Conservation (phyloP, 2,113 vertebrate species). For the Helogale parvula region DNA sequence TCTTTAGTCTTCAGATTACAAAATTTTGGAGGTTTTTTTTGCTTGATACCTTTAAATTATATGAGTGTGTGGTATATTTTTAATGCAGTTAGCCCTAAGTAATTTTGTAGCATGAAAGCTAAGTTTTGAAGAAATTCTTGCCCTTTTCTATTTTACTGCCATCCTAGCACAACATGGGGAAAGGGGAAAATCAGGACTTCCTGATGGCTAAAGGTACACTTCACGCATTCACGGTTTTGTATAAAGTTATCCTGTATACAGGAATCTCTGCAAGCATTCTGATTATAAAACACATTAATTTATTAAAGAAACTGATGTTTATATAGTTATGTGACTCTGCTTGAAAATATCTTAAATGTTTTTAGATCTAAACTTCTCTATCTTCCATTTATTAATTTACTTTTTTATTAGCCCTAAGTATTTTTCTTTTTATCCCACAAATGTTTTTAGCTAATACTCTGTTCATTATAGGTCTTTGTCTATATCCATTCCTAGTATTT, state of each 20-base stretch:
- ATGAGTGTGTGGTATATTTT: background rate
- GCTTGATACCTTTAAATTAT: background rate
- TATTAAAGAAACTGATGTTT: background rate
- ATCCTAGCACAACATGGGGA: background rate
- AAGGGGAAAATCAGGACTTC: background rate
- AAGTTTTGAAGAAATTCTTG: background rate
- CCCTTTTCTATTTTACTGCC: background rate
- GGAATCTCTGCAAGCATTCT: background rate
- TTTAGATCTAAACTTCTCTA: background rate
- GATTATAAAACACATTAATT: background rate
- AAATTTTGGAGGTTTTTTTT: background rate
- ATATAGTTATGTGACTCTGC: background rate
- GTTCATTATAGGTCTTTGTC: background rate
- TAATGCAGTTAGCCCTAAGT: background rate
- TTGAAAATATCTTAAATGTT: background rate
- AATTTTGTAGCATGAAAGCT: background rate
- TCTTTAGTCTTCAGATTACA: slow-evolving; percentile 17
- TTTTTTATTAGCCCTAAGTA: slow-evolving; percentile 22
- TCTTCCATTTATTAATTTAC: background rate
- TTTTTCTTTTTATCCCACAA: background rate
- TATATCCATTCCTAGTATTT: background rate
- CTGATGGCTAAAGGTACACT: too few relatives aligned
- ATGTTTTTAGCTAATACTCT: slow-evolving; percentile 18
- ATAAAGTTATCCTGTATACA: background rate
- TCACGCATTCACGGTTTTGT: background rate